A percentile compares a stretch with the other conserved stretches of the same genome.
These are phyloP conservation scores for Bombus balteatus DNA, from an alignment of 1,140 invertebrate species.

Conservation along the genomic window DNA sequence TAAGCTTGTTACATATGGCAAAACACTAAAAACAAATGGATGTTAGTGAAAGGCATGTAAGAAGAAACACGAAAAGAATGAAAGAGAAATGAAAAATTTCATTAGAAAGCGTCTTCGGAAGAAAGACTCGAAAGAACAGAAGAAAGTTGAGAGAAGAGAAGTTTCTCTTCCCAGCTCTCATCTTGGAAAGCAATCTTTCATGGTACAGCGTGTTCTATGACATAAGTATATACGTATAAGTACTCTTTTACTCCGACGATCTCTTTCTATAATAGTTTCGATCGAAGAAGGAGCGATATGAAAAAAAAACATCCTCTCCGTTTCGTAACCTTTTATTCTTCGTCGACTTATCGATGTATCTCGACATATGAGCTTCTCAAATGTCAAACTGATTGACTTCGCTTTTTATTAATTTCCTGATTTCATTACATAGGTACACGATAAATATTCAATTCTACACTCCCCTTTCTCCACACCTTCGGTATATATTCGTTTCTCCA, in stretches of 20 bases:
- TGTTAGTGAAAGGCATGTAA: not conserved
- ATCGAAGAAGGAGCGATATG: too few relatives aligned
- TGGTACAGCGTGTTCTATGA: not conserved
- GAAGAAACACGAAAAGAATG: slow-evolving; percentile 4
- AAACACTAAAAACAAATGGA: not conserved
- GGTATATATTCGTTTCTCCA: too few relatives aligned
- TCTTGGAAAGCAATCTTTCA: slow-evolving; percentile 49
- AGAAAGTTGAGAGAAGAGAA: slow-evolving; percentile 52
- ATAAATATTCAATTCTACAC: too few relatives aligned
- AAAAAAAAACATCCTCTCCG: not conserved
- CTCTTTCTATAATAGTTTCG: not conserved
- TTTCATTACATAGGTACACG: too few relatives aligned
- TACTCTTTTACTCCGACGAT: slow-evolving; percentile 9
- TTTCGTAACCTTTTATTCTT: not conserved
- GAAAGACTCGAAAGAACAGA: not conserved
- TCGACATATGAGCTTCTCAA: too few relatives aligned
- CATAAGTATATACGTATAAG: slow-evolving; percentile 37
- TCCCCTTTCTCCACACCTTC: too few relatives aligned
- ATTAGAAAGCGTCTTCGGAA: not conserved
- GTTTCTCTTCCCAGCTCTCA: slow-evolving; percentile 31
- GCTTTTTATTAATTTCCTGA: too few relatives aligned
- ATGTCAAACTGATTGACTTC: too few relatives aligned
- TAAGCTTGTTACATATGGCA: too few relatives aligned
- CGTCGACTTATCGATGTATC: too few relatives aligned
- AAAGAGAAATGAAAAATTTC: not conserved